phyloP scores from a whole-genome alignment of 2,113 vertebrate genomes.

The Engystomops pustulosus region DNA sequence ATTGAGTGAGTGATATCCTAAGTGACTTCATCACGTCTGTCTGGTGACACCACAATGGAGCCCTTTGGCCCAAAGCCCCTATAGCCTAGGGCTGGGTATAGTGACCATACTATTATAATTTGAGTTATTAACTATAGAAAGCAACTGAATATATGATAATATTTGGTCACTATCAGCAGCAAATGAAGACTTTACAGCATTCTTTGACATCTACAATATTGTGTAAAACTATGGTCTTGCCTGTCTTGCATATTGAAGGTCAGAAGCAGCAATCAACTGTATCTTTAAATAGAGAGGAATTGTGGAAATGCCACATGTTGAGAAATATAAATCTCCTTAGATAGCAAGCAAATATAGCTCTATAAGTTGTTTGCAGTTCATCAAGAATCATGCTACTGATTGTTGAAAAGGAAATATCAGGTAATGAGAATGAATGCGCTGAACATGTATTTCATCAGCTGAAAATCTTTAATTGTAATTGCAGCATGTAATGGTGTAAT shows the following conservation, averaged over 20 bases:
- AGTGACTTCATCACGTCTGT: too few species aligned
- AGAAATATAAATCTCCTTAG: conserved; percentile 30
- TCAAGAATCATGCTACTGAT: conserved; percentile 71
- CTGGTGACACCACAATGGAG: too few species aligned
- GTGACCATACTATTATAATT: too few species aligned
- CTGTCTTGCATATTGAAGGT: not conserved
- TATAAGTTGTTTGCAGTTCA: conserved; percentile 71
- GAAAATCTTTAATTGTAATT: conserved; percentile 81
- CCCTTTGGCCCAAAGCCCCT: too few species aligned
- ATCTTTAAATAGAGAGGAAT: conserved; percentile 6
- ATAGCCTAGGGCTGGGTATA: too few species aligned
- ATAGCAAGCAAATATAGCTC: conserved; percentile 66
- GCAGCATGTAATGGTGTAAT: conserved; percentile 75
- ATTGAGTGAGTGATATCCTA: too few species aligned
- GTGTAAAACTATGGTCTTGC: not conserved
- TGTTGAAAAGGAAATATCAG: conserved; percentile 71
- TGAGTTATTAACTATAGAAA: too few species aligned
- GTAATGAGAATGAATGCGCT: conserved; percentile 70
- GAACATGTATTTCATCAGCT: conserved; percentile 73
- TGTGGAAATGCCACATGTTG: conserved; percentile 6
- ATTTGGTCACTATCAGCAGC: too few species aligned
- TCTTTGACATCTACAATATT: not conserved
- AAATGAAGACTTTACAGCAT: not conserved
- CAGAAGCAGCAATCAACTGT: not conserved
- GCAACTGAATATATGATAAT: too few species aligned